Evolutionary conservation across 2,113 vertebrate genomes (phyloP), one percentile per base, ranked within the genome.

Genomic region (Microcebus tavaratra): DNA sequence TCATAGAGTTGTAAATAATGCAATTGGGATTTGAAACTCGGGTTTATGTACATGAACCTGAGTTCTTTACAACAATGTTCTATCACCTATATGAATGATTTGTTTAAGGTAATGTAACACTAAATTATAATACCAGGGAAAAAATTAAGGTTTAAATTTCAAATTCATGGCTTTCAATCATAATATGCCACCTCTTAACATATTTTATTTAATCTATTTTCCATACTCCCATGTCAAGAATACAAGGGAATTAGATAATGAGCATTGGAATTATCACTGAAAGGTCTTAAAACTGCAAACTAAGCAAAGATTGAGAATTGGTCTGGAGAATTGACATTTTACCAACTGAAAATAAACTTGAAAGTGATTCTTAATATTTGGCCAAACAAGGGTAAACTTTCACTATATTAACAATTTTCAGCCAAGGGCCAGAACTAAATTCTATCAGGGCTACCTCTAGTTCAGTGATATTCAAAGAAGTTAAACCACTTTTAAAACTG

Each of bases 291-390:
- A 91, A 92, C 21, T 92, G 4, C 12, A 92, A 2, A 73, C 21
- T 53, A 45, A 92, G 61, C 6, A 67, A 67, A 92, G 55, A 53
- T 73, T 59, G 78, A 75, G 53, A 72, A 68, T 21, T 82, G 82
- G 25, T 55, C 93, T 63, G 80, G 61, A 68, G 23, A 90, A 73
- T 39, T 45, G 75, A 31, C 57, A 57, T 79, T 89, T 87, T 72
- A 42, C 68, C 4, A 5, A n/a, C 72, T 45, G 61, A 75, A 76
- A 94, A 90, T 87, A 92, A 81, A 73, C 23, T 78, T 90, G 94
- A 81, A 90, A 95, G 53, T 45, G 31, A 75, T 21, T 4, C 80
- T 92, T 67, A 88, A 14, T 88, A 61, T 90, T 94, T 96, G 84
- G 7, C 79, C n/a, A 42, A 88, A 55, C 9, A 12, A 6, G 29